Evolutionary conservation across 2,888 invertebrate genomes (phyloP), one percentile per base, ranked within the genome.

Genomic region (Coleophora deauratella): DNA sequence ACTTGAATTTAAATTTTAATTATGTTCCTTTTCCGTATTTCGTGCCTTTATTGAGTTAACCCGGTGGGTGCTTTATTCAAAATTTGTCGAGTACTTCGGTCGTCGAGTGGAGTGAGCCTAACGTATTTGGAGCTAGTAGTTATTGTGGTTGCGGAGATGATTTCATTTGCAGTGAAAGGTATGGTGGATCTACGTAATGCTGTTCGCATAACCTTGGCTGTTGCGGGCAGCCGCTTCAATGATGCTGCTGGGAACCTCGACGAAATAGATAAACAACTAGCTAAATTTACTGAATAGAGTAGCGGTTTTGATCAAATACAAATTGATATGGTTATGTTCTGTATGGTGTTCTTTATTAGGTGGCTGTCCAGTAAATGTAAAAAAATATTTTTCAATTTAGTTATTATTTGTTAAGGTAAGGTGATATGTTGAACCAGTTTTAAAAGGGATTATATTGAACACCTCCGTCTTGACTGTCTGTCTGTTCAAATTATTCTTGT

Each of bases 151-250:
- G 28, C 35, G 47, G 44, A 50, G 55, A 62, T 56, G 58, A 63
- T 53, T 62, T 59, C 53, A 57, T 57, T 57, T 47, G 59, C 10
- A 40, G 35, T 61, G 59, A 63, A 62, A 63, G 64, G 60, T 51
- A 48, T 38, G 8, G 11, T n/a, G 11, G n/a, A 31, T 31, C 10
- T 31, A 31, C 31, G 11, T 40, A 40, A 40, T 21, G 27, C 34
- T 21, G 35, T 31, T 31, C 32, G 50, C 49, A 46, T 50, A 56
- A 47, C 59, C 52, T 62, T 58, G 56, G 50, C 40, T 48, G 48
- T 54, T 44, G 47, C 50, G 50, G 52, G 52, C 45, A 42, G 27
- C 36, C 33, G 11, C 41, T 33, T 33, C 33, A 9, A 21, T 27
- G 27, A 14, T 3, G 33, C 33, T 21, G 21, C 21, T 39, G 36